Percentiles rank a stretch among this genome's conserved stretches.
phyloP scores from a whole-genome alignment of 2,888 invertebrate genomes.

The Arctia plantaginis region DNA sequence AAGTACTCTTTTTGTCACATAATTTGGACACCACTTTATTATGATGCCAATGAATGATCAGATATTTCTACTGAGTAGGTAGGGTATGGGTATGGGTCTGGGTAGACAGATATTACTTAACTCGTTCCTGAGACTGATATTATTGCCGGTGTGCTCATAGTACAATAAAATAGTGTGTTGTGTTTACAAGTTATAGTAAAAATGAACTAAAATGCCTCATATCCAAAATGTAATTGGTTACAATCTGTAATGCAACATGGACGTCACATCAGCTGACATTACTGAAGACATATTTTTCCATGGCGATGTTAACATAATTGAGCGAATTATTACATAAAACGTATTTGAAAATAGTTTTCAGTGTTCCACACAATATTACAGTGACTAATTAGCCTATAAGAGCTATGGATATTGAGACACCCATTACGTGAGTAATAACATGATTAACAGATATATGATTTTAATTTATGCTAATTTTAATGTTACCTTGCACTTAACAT shows the following conservation, averaged over 20 bases:
- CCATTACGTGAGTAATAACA: constrained; percentile 51
- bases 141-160: too few species aligned
- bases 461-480: not conserved
- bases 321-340: constrained; percentile 83
- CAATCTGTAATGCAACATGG: constrained; percentile 55
- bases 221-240: not conserved
- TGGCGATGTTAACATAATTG: constrained; percentile 70
- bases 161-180: too few species aligned
- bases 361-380: constrained; percentile 48
- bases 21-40: too few species aligned
- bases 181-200: too few species aligned
- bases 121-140: not conserved
- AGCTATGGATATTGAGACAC: constrained; percentile 56
- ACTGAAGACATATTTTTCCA: constrained; percentile 75
- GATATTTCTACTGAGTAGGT: too few species aligned
- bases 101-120: not conserved
- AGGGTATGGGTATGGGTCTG: too few species aligned
- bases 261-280: constrained; percentile 81
- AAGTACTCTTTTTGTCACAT: too few species aligned
- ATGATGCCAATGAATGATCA: too few species aligned
- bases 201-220: constrained; percentile 10
- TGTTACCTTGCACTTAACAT: constrained; percentile 55
- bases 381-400: constrained; percentile 42
- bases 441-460: constrained; percentile 34
- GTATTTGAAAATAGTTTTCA: constrained; percentile 50